Base-by-base conservation (phyloP, 2,797 vertebrate species). In the Eremophila alpestris region DNA sequence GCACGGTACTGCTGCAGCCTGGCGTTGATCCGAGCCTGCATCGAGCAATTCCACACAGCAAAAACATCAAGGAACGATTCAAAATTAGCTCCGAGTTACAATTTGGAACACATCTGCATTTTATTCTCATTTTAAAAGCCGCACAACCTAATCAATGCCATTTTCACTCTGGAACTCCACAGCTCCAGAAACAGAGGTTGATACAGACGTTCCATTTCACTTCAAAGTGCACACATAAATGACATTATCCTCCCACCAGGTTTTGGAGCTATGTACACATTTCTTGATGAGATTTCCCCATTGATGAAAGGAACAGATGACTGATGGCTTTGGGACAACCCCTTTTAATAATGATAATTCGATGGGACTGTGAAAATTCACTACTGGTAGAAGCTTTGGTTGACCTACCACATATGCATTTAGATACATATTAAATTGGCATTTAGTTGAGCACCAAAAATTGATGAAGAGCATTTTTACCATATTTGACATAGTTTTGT, bases 1-100 rank as follows among this genome's bases (percentile, higher is more conserved):
- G 99, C 98, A 80, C 99, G 98, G 83, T 99, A 99, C 93, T 99
- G 99, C 96, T 99, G 99, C 27, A 99, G 98, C 49, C 99, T 98
- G 23, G 99, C 98, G 34, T 98, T 99, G 97, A 99, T 99, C 4
- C 99, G 98, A 48, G 98, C 98, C 99, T 99, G 96, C 56, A 93
- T 56, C 3, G 34, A 79, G 93, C 13, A 93, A 85, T 71, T 51
- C 29, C 78, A 34, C 13, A 11, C 48, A 48, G 93, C 13, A 77
- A 59, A 92, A 56, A 55, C 68, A 51, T 32, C 92, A 58, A 62
- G 68, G 69, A 78, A 52, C 4, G 3, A 48, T 8, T 52, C 27
- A 16, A 32, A 82, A 82, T 18, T 7, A 30, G 30, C 29, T 91
- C 29, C 22, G 38, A 87, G 10, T 58, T 46, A 8, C 9, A 26